A percentile compares a stretch with the other conserved stretches of the same genome.
Evolutionary conservation across 2,797 vertebrate genomes (phyloP).

Genomic region (Botia kubotai): DNA sequence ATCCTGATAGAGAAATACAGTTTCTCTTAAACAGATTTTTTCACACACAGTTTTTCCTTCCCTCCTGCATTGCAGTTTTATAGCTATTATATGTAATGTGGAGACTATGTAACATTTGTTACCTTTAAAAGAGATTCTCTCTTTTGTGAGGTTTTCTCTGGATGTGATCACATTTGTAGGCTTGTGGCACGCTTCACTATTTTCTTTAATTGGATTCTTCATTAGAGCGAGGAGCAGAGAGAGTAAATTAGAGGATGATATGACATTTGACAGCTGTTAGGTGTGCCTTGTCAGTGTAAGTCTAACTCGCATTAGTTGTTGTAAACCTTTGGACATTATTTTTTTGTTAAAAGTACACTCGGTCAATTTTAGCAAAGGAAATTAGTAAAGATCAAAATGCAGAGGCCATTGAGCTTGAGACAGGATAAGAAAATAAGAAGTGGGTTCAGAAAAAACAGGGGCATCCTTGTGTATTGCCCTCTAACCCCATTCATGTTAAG

Average conservation of each 20-base stretch:
- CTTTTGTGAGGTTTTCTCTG: background rate
- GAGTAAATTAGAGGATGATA: conserved; percentile 37
- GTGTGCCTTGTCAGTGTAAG: conserved; percentile 8
- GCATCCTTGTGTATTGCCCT: background rate
- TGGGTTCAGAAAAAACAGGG: background rate
- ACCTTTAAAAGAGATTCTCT: background rate
- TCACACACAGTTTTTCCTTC: background rate
- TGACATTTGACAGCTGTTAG: conserved; percentile 32
- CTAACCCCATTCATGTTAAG: conserved; percentile 5
- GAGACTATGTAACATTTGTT: background rate
- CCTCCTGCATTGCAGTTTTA: background rate
- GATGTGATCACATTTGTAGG: conserved; percentile 23
- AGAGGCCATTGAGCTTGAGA: background rate
- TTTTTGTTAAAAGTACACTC: background rate
- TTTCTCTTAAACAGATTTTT: background rate
- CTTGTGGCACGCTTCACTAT: conserved; percentile 12
- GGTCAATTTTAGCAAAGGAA: background rate
- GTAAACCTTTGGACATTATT: conserved; percentile 2
- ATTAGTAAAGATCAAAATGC: background rate
- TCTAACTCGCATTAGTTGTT: conserved; percentile 3
- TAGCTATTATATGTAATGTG: background rate
- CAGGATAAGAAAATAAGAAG: background rate
- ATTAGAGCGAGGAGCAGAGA: conserved; percentile 24
- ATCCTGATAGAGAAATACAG: background rate
- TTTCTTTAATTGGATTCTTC: conserved; percentile 48